Percentiles rank a stretch among this genome's conserved stretches.
Conservation (phyloP, 2,888 invertebrate genomes). For the Fissipunctia ypsillon region DNA sequence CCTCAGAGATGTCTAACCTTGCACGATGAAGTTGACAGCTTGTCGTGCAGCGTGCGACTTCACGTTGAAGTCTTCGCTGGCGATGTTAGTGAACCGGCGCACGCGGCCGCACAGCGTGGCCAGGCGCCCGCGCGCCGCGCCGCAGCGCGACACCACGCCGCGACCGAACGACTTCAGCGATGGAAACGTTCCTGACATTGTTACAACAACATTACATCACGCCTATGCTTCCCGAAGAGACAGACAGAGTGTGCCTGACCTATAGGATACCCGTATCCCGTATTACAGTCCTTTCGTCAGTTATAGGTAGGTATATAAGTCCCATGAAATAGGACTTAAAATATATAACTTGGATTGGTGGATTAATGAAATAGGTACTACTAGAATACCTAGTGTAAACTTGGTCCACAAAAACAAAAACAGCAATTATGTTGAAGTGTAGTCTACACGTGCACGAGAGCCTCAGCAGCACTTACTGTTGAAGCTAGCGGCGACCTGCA, state of each 20-base stretch:
- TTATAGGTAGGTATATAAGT: neutral
- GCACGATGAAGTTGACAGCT: constrained; percentile 87
- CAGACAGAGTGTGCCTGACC: neutral
- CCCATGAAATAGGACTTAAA: neutral
- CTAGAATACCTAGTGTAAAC: neutral
- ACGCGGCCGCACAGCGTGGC: constrained; percentile 79
- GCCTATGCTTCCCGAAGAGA: neutral
- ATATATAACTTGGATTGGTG: neutral
- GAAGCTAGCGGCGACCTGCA: constrained; percentile 79
- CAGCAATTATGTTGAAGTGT: neutral
- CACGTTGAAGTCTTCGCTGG: constrained; percentile 68
- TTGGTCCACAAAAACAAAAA: neutral
- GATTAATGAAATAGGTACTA: neutral
- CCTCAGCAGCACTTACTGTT: constrained; percentile 73
- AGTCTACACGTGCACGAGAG: neutral
- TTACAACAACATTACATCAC: neutral
- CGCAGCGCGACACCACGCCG: constrained; percentile 74
- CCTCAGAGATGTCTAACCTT: constrained; percentile 75
- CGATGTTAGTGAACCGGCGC: constrained; percentile 73
- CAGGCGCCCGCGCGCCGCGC: constrained; percentile 73
- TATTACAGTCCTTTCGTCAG: neutral
- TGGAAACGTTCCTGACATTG: constrained; percentile 82
- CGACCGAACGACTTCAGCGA: constrained; percentile 81
- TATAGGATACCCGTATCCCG: neutral
- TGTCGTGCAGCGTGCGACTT: constrained; percentile 83